Evolutionary conservation across 2,113 vertebrate genomes (phyloP).

Genomic region (Prunella fulvescens): DNA sequence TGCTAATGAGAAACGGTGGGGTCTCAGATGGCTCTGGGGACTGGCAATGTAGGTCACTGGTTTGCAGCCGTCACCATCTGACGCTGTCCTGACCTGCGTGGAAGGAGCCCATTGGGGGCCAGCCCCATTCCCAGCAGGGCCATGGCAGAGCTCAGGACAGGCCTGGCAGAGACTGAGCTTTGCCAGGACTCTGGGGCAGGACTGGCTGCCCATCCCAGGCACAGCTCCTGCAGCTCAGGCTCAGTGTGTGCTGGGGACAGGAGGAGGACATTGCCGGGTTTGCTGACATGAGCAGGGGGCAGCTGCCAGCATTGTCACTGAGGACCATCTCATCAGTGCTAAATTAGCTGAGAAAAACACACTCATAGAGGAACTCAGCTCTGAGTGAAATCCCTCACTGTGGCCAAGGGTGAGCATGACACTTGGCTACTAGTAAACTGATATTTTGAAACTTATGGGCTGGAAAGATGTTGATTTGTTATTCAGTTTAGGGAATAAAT

Average conservation of each 20-base stretch:
- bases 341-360: slow-evolving; percentile 27
- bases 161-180: background rate
- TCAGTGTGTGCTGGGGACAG: accelerated
- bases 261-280: accelerated
- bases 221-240: background rate
- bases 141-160: background rate
- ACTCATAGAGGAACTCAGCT: background rate
- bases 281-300: background rate
- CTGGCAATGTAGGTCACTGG: slow-evolving; percentile 30
- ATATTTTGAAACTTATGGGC: background rate
- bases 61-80: background rate
- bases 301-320: background rate
- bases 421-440: background rate
- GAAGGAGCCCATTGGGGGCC: background rate
- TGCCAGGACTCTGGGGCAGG: background rate
- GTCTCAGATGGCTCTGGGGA: slow-evolving; percentile 19
- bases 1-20: slow-evolving; percentile 48
- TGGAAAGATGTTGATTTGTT: slow-evolving; percentile 37
- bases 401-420: background rate
- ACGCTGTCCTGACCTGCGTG: background rate
- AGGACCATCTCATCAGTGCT: background rate
- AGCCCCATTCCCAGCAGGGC: background rate
- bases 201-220: background rate
- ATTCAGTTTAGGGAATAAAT: slow-evolving; percentile 6
- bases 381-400: background rate